These are phyloP conservation scores for Sogatella furcifera DNA, from an alignment of 1,140 invertebrate genomes.

Conservation along the genomic window DNA sequence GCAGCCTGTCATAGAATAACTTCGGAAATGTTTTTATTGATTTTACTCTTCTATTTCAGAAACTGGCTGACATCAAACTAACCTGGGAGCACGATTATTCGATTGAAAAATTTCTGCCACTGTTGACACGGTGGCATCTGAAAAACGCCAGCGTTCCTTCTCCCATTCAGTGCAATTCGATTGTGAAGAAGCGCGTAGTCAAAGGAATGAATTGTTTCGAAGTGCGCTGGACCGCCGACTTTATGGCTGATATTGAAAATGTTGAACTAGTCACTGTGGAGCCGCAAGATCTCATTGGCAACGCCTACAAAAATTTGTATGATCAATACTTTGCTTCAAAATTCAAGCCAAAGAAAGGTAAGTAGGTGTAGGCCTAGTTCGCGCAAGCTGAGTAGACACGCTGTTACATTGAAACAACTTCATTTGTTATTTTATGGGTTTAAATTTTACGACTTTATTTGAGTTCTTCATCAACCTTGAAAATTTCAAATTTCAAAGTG, in stretches of 20 bases:
- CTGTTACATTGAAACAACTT: no score
- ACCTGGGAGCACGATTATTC: constrained; percentile 65
- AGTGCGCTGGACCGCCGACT: constrained; percentile 25
- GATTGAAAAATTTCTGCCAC: constrained; percentile 63
- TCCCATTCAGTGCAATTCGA: constrained; percentile 15
- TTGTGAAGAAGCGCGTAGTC: constrained; percentile 20
- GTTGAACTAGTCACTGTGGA: constrained; percentile 52
- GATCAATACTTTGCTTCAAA: constrained; percentile 37
- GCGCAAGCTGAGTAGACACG: no score
- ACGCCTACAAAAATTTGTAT: constrained; percentile 55
- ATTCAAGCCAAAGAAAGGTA: constrained; percentile 12
- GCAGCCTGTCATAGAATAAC: no score
- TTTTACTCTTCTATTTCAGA: constrained; percentile 34
- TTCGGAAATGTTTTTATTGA: neutral
- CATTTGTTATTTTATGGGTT: no score
- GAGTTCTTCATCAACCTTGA: no score
- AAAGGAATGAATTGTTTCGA: constrained; percentile 26
- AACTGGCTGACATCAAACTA: constrained; percentile 50
- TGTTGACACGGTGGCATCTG: constrained; percentile 61
- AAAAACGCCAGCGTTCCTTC: constrained; percentile 26
- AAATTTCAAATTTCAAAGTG: no score
- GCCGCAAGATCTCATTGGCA: constrained; percentile 45
- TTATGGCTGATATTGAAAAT: constrained; percentile 35
- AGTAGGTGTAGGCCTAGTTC: no score
- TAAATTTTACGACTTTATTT: no score